Conservation (phyloP, 2,797 vertebrate species). For the Psittacula echo region DNA sequence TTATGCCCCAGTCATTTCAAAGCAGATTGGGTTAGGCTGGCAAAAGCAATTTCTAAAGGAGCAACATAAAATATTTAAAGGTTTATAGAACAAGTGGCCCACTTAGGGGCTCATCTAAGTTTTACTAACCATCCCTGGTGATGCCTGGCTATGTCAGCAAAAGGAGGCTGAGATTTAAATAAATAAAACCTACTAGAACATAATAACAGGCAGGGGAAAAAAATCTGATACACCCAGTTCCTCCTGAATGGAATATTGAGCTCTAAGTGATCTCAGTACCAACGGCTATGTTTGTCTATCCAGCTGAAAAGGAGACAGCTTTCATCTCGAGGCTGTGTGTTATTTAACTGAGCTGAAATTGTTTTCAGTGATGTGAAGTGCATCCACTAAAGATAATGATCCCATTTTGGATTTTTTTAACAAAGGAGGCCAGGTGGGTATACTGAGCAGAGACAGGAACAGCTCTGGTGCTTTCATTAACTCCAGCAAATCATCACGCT, state of each 20-base stretch:
- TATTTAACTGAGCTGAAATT: constrained; percentile 64
- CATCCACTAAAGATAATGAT: constrained; percentile 46
- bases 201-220: constrained; percentile 42
- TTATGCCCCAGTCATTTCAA: constrained; percentile 53
- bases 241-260: constrained; percentile 58
- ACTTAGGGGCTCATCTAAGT: constrained; percentile 72
- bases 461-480: constrained; percentile 7
- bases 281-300: constrained; percentile 20
- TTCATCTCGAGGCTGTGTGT: constrained; percentile 46
- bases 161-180: constrained; percentile 69
- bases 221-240: constrained; percentile 37
- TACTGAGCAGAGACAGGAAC: neutral
- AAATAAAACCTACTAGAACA: constrained; percentile 55
- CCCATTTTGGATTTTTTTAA: constrained; percentile 42
- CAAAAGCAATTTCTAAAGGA: constrained; percentile 64
- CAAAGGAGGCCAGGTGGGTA: constrained; percentile 42
- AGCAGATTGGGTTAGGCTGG: constrained; percentile 62
- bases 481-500: neutral
- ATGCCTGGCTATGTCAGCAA: constrained; percentile 71
- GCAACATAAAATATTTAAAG: constrained; percentile 71
- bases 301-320: constrained; percentile 57
- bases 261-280: constrained; percentile 49
- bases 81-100: constrained; percentile 73
- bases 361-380: constrained; percentile 27
- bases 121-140: constrained; percentile 70